Percentiles rank a stretch among this genome's conserved stretches.
Conservation (phyloP, 1,140 invertebrate genomes). For the Papilio aristodemus region DNA sequence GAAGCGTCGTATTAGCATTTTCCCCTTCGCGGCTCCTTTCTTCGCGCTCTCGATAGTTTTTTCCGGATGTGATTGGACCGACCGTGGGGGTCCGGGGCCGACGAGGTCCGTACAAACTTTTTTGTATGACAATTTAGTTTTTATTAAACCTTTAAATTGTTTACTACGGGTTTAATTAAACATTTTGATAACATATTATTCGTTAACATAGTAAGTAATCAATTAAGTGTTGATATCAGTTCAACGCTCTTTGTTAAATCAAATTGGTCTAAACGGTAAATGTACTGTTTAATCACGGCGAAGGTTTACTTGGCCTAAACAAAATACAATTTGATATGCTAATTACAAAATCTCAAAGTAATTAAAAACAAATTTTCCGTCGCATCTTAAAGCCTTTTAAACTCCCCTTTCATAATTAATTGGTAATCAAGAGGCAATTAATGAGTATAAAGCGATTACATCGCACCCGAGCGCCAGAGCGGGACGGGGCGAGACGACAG, state of each 20-base stretch:
- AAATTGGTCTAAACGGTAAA: too few relatives aligned
- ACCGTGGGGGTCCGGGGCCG: conserved; percentile 60
- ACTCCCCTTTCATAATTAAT: conserved; percentile 34
- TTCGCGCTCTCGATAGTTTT: conserved; percentile 70
- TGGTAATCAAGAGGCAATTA: conserved; percentile 41
- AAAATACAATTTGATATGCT: conserved; percentile 25
- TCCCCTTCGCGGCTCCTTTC: conserved; percentile 62
- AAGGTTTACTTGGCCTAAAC: background rate
- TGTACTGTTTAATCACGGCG: background rate
- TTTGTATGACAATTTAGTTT: conserved; percentile 2
- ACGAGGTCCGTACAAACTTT: conserved; percentile 3
- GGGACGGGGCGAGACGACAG: conserved; percentile 52
- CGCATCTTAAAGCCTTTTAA: conserved; percentile 34
- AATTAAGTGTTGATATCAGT: too few relatives aligned
- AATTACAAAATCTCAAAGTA: conserved; percentile 30
- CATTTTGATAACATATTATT: too few relatives aligned
- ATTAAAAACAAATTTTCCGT: conserved; percentile 36
- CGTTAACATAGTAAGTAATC: too few relatives aligned
- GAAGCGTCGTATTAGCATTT: conserved; percentile 74
- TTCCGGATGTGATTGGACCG: conserved; percentile 68
- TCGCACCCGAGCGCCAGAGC: conserved; percentile 39
- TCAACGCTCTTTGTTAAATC: too few relatives aligned
- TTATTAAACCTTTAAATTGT: conserved; percentile 1
- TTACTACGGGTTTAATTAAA: background rate
- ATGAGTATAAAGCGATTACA: conserved; percentile 64